Conservation (phyloP, 1,140 invertebrate genomes). For the Drosophila baimaii region DNA sequence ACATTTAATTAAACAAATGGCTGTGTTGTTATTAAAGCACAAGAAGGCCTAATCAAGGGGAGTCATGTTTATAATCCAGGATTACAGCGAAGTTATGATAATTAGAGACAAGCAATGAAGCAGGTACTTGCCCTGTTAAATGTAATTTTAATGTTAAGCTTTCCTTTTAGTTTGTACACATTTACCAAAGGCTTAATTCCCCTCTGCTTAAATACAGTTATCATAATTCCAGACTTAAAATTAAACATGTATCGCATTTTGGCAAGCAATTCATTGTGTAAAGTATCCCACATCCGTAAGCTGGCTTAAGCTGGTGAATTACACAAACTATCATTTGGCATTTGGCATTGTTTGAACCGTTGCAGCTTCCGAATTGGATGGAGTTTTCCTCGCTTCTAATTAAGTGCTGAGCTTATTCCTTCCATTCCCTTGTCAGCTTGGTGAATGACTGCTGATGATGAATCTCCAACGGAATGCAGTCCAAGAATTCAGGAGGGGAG, state of each 20-base stretch:
- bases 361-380: neutral
- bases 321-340: constrained; percentile 26
- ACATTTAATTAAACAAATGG: neutral
- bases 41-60: too few species aligned
- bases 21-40: neutral
- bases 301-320: constrained; percentile 16
- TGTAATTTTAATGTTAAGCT: too few species aligned
- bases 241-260: neutral
- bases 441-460: constrained; percentile 17
- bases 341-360: constrained; percentile 25
- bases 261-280: neutral
- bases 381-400: constrained; percentile 17
- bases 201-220: neutral
- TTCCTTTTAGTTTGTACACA: too few species aligned
- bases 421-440: constrained; percentile 27
- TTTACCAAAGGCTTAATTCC: neutral
- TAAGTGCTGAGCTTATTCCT: constrained; percentile 29
- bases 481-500: constrained; percentile 3
- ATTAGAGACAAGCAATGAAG: neutral
- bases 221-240: neutral
- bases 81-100: neutral
- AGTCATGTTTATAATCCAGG: neutral
- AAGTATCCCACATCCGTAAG: neutral
- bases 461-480: constrained; percentile 38
- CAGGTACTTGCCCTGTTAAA: too few species aligned